A percentile compares a stretch with the other conserved stretches of the same genome.
Evolutionary conservation across 2,888 invertebrate genomes (phyloP).

Genomic region (Lycocerus yunnanus): DNA sequence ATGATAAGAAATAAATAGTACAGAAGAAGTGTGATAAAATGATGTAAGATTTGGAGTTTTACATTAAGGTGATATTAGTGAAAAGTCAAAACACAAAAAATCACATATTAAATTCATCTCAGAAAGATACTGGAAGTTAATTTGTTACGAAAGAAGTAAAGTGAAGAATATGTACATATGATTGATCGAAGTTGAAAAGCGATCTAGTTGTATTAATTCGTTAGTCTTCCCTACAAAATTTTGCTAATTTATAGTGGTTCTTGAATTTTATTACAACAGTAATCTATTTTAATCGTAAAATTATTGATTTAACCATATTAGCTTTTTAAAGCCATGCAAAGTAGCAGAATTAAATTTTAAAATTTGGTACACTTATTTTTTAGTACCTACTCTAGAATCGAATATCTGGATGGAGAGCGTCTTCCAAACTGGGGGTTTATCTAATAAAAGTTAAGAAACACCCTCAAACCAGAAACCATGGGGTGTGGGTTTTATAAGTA

Average conservation of each 20-base stretch:
- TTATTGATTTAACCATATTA: not conserved
- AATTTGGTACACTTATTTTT: too few species aligned
- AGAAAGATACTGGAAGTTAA: not conserved
- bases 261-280: not conserved
- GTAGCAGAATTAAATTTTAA: too few species aligned
- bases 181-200: not conserved
- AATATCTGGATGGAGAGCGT: too few species aligned
- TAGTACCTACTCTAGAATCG: too few species aligned
- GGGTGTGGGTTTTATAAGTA: too few species aligned
- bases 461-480: too few species aligned
- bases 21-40: not conserved
- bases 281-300: not conserved
- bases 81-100: not conserved
- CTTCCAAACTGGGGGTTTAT: too few species aligned
- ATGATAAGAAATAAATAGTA: slow-evolving; percentile 24
- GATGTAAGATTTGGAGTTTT: not conserved
- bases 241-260: not conserved
- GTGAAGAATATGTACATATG: not conserved
- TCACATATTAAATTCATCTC: not conserved
- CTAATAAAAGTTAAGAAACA: too few species aligned
- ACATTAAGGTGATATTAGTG: not conserved
- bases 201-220: not conserved
- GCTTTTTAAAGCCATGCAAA: too few species aligned
- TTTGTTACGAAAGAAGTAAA: not conserved
- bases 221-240: not conserved